Conservation (phyloP, 2,888 invertebrate species). For the Eupithecia exiguata region DNA sequence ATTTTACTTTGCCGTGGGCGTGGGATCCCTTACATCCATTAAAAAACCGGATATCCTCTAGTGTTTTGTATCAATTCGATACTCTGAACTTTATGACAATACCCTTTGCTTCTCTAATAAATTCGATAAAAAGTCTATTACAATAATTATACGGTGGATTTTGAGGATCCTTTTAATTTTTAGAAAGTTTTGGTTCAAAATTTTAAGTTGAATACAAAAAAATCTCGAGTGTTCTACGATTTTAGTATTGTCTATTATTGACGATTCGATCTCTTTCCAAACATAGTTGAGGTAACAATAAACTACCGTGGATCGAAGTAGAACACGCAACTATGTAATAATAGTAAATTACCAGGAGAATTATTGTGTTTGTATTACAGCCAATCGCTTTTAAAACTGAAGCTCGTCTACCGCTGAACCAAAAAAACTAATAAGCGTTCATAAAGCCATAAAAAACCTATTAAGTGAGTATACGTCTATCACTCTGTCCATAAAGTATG, state of each 20-base stretch:
- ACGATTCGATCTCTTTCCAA: neutral
- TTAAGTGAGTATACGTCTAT: conserved; percentile 49
- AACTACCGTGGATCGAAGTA: neutral
- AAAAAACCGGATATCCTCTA: conserved; percentile 76
- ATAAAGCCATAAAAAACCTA: conserved; percentile 60
- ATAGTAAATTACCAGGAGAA: neutral
- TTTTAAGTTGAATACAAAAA: neutral
- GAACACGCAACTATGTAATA: neutral
- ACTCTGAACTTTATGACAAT: conserved; percentile 54
- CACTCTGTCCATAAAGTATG: neutral
- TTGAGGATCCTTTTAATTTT: conserved; percentile 13
- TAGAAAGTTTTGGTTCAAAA: conserved; percentile 26
- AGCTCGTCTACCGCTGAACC: conserved; percentile 41
- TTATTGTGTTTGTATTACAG: conserved; percentile 21
- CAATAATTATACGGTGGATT: conserved; percentile 21
- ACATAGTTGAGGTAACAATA: neutral
- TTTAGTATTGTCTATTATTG: conserved; percentile 1
- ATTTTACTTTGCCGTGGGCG: conserved; percentile 62
- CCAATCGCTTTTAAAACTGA: conserved; percentile 20
- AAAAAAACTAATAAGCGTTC: conserved; percentile 61
- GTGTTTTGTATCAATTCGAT: conserved; percentile 63
- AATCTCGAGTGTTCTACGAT: neutral
- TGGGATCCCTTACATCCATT: conserved; percentile 63
- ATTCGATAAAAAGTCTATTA: conserved; percentile 40
- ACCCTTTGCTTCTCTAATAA: conserved; percentile 45